Base-by-base conservation (phyloP, 2,797 vertebrate genomes). In the Smutsia gigantea region DNA sequence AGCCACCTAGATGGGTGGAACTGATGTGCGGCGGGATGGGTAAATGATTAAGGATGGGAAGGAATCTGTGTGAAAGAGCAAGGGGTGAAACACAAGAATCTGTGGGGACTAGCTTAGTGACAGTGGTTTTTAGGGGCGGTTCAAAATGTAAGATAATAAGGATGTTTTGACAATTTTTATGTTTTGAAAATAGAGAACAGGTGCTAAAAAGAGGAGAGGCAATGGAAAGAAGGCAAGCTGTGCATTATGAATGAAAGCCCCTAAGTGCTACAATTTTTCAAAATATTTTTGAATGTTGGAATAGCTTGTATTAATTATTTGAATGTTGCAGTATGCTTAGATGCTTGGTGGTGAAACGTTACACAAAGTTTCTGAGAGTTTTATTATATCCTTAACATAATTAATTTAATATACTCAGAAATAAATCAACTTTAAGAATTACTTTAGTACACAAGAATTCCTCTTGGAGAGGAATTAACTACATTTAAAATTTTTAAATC, bases 271-370 rank as follows among this genome's bases (percentile, higher is more conserved):
- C 6, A 63, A 74, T 42, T 86, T 94, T 95, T 78, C 25, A 61
- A 94, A 95, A 42, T 3, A 29, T 68, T 79, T 72, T 82, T 90
- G 6, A 91, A 34, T 29, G 5, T 34, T 85, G 19, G 3, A 81
- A 74, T 74, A 68, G 27, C 83, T 88, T 82, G 8, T 92, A 59
- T 86, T 90, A 34, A 89, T 74, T 83, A 49, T 83, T 90, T 84
- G 61, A 91, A 64, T 11, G 17, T 7, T 87, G 1, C 27, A 31
- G 18, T 29, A 88, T 37, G 27, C n/a, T 84, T 86, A 88, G 17
- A 75, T 34, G n/a, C 2, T 59, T 83, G 10, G 5, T 59, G 46
- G 7, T 61, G 61, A 39, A 72, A 39, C 46, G 23, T 63, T 68
- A 37, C 0, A 72, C 1, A 29, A 53, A 42, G 1, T 29, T 93